Percentiles rank a stretch among this genome's conserved stretches.
These are phyloP conservation scores for Amiota communis DNA, from an alignment of 2,888 invertebrate species.

Conservation along the genomic window DNA sequence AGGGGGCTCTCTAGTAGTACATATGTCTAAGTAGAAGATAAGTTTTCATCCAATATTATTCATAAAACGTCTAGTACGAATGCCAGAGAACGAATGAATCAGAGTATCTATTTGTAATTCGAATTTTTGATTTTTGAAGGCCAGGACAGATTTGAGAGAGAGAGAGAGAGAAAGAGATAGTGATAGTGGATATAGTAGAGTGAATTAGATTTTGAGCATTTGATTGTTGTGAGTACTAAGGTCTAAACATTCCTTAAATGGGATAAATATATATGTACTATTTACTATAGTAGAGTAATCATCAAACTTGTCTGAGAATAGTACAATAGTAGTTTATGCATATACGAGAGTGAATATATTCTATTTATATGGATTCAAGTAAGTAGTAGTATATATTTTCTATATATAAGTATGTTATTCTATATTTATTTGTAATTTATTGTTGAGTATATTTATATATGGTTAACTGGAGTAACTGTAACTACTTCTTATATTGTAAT, in stretches of 20 bases:
- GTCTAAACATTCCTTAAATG: constrained; percentile 24
- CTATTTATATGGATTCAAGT: background rate
- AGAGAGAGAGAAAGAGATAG: constrained; percentile 18
- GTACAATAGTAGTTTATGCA: background rate
- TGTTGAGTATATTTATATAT: background rate
- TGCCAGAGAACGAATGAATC: constrained; percentile 29
- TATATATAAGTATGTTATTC: background rate
- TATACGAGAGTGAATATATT: background rate
- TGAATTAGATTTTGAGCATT: constrained; percentile 10
- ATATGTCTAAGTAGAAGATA: background rate
- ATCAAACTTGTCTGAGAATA: constrained; percentile 2
- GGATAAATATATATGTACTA: constrained; percentile 19
- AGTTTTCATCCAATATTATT: background rate
- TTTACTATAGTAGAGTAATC: too few relatives aligned
- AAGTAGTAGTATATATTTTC: background rate
- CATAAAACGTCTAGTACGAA: constrained; percentile 46
- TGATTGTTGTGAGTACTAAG: constrained; percentile 5
- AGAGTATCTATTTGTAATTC: background rate
- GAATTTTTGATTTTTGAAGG: too few relatives aligned
- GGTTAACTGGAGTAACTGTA: background rate
- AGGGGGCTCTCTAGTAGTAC: background rate
- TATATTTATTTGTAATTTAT: too few relatives aligned
- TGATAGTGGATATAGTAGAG: background rate
- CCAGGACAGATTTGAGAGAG: constrained; percentile 1
- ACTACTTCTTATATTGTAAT: background rate